Evolutionary conservation across 1,140 invertebrate species (phyloP), one percentile per base, ranked within the genome.

Genomic region (Temnothorax longispinosus): DNA sequence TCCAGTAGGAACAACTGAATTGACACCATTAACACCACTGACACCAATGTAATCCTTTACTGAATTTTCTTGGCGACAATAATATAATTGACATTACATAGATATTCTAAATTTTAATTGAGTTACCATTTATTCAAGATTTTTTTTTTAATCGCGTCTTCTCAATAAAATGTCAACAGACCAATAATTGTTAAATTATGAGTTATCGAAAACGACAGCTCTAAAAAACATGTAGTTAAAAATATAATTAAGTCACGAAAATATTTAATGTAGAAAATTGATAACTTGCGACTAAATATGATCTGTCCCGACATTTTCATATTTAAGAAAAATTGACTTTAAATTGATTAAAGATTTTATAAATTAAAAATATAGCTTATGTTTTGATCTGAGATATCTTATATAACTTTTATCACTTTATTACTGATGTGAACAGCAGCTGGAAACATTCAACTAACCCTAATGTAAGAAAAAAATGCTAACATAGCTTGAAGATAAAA

Each of bases 51-150:
- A 84, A 60, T 72, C 13, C 5, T 21, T 27, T 10, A 2, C 15
- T 50, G 13, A 72, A 62, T 18, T 47, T 84, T 75, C 44, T 38
- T 15, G 56, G 15, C 18, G 15, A 56, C n/a, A 78, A 74, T 44
- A 81, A 56, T 15, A 84, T 15, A 56, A 2, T 32, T 27, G 1
- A 5, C 54, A 21, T 27, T 52, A 52, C 2, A 54, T 13, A n/a
- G 1, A 15, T 75, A n/a, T 58, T 0, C 11, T 6, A 27, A 5
- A 64, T 65, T 3, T 38, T 18, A 65, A 10, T 77, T 62, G 21
- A 76, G 0, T 41, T 38, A 44, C 4, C 8, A 27, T 76, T 77
- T 3, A 74, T n/a, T n/a, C 38, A n/a, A 74, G 32, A 54, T 38
- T 56, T 38, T 75, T 75, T 27, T 74, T 52, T 52, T 3, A 41